Base-by-base conservation (phyloP, 2,888 invertebrate genomes). In the Phyto melanocephala region DNA sequence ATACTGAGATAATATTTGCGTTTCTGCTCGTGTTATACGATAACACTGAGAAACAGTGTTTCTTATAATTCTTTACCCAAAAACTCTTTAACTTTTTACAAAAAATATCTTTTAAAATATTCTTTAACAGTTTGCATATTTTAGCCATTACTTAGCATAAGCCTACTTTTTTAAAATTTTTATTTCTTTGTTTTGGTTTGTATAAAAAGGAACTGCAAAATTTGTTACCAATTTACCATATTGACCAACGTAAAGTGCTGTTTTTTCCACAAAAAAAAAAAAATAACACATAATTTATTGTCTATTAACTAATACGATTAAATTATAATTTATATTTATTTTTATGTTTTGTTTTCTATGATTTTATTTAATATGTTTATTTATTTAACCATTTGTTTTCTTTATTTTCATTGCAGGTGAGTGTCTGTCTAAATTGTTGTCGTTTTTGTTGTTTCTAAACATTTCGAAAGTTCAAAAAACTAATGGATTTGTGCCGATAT, bases 361-460 rank as follows among this genome's bases (percentile, higher is more conserved):
- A 60, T 62, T 83, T 76, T 70, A 63, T 50, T 72, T 77, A 58
- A 77, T 82, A 42, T 82, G 37, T 81, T 68, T 81, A 68, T 76
- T 80, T 76, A 65, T 71, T 76, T 71, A 71, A 47, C 35, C 37
- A 17, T 67, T 77, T 42, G 2, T 60, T 54, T 77, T 78, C 24
- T 81, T 75, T 79, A 54, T 72, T 62, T 81, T 67, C 71, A 79
- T 81, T 84, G 62, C 83, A 84, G 83, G 83, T 84, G 78, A 84
- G 83, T 78, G 79, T 75, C 67, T 75, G 54, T 50, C 70, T 62
- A 76, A 75, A 71, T 71, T 52, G 45, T 71, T 75, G 70, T 63
- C 79, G 50, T 74, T 63, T 68, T 50, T 62, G 35, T 15, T 15
- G 15, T 15, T 60, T 11, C 22, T 33, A 62, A 62, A 62, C 15